Conservation (phyloP, 2,888 invertebrate genomes). For the Gari tellinella region DNA sequence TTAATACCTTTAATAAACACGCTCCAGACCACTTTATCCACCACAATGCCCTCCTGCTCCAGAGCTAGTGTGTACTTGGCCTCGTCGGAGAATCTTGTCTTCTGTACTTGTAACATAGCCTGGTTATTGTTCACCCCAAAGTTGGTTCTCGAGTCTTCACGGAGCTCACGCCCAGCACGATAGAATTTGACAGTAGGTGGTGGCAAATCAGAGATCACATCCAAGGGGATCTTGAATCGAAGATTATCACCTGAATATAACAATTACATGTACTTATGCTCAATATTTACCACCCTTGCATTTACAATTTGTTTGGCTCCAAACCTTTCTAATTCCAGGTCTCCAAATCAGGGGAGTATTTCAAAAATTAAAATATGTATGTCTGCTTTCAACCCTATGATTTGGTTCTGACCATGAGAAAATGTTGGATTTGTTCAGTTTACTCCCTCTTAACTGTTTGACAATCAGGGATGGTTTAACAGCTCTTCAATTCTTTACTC, state of each 20-base stretch:
- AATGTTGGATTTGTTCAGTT: too few relatives aligned
- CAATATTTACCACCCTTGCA: too few relatives aligned
- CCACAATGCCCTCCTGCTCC: conserved; percentile 94
- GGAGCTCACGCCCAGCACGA: conserved; percentile 97
- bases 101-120: conserved; percentile 97
- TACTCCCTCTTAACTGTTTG: too few relatives aligned
- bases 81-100: conserved; percentile 98
- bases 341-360: too few relatives aligned
- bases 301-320: too few relatives aligned
- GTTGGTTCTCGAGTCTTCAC: conserved; percentile 94
- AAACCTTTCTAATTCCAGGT: too few relatives aligned
- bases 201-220: conserved; percentile 89
- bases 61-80: conserved; percentile 97
- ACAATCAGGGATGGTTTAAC: too few relatives aligned
- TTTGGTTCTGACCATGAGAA: too few relatives aligned
- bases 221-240: conserved; percentile 86
- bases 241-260: conserved; percentile 72
- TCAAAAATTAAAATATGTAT: too few relatives aligned
- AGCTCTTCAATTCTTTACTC: too few relatives aligned
- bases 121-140: conserved; percentile 85
- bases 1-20: conserved; percentile 95
- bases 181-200: conserved; percentile 94
- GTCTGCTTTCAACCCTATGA: too few relatives aligned
- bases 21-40: conserved; percentile 96
- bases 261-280: not conserved